These are phyloP conservation scores for Oryctolagus cuniculus DNA, from an alignment of 2,113 vertebrate genomes.

Conservation along the genomic window DNA sequence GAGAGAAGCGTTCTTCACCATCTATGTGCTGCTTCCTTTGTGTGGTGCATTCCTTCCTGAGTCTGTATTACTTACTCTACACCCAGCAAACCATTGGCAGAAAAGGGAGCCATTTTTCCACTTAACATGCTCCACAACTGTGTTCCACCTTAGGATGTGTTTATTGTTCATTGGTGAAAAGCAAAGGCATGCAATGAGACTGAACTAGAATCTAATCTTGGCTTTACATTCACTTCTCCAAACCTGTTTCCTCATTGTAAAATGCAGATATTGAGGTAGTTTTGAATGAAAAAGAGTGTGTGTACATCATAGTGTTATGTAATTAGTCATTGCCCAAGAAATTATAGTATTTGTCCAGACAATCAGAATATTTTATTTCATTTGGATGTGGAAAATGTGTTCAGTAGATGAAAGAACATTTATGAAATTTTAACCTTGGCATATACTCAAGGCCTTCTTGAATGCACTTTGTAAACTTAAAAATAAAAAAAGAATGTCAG, in stretches of 20 bases:
- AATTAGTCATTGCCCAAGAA: slow-evolving; percentile 26
- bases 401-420: not conserved
- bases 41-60: not conserved
- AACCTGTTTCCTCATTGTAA: slow-evolving; percentile 21
- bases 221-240: not conserved
- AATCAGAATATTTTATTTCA: not conserved
- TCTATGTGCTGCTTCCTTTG: not conserved
- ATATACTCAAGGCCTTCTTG: not conserved
- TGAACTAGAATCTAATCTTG: not conserved
- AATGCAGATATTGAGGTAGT: not conserved
- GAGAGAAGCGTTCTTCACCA: slow-evolving; percentile 57
- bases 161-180: slow-evolving; percentile 1
- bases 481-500: not conserved
- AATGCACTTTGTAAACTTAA: not conserved
- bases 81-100: not conserved
- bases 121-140: too few species aligned
- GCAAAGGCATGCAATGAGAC: too few species aligned
- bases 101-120: not conserved
- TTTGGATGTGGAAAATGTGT: slow-evolving; percentile 7
- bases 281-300: not conserved
- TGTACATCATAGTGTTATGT: not conserved
- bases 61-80: not conserved
- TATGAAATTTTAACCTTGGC: not conserved
- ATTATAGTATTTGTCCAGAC: not conserved
- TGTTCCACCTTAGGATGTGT: not conserved